phyloP scores from a whole-genome alignment of 2,113 vertebrate species.

The Nematolebias whitei region DNA sequence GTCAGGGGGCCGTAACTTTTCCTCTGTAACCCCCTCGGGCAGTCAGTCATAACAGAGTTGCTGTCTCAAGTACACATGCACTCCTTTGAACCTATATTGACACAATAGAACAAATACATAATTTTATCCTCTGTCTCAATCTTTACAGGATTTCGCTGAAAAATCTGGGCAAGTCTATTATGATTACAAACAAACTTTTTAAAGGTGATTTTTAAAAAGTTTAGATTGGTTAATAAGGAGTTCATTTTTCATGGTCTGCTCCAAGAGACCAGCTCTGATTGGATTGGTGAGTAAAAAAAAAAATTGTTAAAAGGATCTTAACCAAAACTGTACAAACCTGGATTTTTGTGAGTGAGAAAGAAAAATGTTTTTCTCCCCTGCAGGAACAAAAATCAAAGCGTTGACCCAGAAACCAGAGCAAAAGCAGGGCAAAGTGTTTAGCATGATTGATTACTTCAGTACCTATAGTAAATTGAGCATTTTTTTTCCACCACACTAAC shows the following conservation, averaged over 20 bases:
- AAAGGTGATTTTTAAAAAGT: too few relatives aligned
- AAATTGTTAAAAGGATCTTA: too few relatives aligned
- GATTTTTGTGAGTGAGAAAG: background rate
- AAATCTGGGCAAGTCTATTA: too few relatives aligned
- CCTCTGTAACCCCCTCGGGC: constrained; percentile 17
- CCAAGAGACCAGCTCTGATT: too few relatives aligned
- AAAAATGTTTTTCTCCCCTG: background rate
- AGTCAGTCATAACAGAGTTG: constrained; percentile 21
- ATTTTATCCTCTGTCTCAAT: too few relatives aligned
- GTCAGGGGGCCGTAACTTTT: constrained; percentile 26
- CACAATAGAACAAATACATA: background rate
- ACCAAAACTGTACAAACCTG: too few relatives aligned
- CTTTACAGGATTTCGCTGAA: too few relatives aligned
- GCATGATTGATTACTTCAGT: constrained; percentile 16
- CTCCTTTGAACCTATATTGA: background rate
- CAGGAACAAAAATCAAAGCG: background rate
- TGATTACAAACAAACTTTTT: too few relatives aligned
- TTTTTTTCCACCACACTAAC: constrained; percentile 2
- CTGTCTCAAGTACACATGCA: constrained; percentile 2
- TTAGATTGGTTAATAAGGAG: too few relatives aligned
- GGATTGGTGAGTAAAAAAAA: too few relatives aligned
- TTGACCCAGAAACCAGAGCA: constrained; percentile 1
- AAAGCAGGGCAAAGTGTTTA: constrained; percentile 6
- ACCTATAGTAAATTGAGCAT: background rate
- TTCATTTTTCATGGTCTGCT: too few relatives aligned